Evolutionary conservation across 2,888 invertebrate genomes (phyloP).

Genomic region (Zhengitettix transpicula): DNA sequence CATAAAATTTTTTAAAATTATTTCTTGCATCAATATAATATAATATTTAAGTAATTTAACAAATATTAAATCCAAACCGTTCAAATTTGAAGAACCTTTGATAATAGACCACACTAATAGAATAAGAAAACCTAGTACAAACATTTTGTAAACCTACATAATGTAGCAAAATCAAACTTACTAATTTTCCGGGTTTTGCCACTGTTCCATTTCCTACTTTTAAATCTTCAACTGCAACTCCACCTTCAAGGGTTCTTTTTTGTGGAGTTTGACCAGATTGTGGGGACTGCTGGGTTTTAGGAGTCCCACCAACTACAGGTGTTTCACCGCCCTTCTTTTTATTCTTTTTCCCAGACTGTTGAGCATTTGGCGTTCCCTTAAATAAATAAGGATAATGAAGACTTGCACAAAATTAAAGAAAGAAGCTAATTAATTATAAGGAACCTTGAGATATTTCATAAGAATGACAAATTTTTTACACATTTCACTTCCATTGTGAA

Average conservation of each 20-base stretch:
- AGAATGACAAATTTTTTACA: no score
- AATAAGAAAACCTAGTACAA: not conserved
- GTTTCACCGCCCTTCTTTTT: slow-evolving; percentile 17
- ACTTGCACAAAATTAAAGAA: no score
- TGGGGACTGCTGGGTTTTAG: slow-evolving; percentile 10
- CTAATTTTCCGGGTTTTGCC: slow-evolving; percentile 59
- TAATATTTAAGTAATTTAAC: no score
- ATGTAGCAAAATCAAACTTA: slow-evolving; percentile 16
- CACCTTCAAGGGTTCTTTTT: slow-evolving; percentile 50
- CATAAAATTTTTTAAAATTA: no score
- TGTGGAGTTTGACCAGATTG: slow-evolving; percentile 15
- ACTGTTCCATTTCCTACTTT: slow-evolving; percentile 60
- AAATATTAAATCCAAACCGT: no score
- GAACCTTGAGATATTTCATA: no score
- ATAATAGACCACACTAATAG: no score
- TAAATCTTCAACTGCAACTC: slow-evolving; percentile 63
- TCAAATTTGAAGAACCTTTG: no score
- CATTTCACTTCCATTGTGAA: no score
- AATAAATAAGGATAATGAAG: not conserved
- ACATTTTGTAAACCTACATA: not conserved
- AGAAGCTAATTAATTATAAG: no score
- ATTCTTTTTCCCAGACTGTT: slow-evolving; percentile 15
- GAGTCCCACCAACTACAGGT: slow-evolving; percentile 9
- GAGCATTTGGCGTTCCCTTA: slow-evolving; percentile 12
- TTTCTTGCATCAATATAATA: no score